A percentile compares a stretch with the other conserved stretches of the same genome.
phyloP scores from a whole-genome alignment of 2,888 invertebrate genomes.

The Matsumyia berberina region DNA sequence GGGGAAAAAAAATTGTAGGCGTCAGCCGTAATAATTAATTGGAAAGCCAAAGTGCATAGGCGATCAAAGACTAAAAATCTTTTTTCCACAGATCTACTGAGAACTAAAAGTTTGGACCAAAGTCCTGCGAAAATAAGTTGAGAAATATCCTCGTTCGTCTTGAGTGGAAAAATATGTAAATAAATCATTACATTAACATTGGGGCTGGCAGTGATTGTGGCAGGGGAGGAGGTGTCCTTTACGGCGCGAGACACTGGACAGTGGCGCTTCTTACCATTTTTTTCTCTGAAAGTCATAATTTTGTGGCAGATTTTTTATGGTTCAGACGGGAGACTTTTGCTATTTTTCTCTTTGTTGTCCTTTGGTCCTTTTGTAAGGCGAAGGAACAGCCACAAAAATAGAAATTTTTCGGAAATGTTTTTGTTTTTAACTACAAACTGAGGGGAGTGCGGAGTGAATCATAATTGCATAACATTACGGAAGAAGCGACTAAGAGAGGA shows the following conservation, averaged over 20 bases:
- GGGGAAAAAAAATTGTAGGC: slow-evolving; percentile 33
- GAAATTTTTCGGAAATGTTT: slow-evolving; percentile 45
- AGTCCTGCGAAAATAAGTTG: slow-evolving; percentile 12
- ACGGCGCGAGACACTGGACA: slow-evolving; percentile 68
- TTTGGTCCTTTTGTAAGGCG: slow-evolving; percentile 19
- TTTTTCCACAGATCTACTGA: background rate
- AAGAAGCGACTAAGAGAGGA: slow-evolving; percentile 25
- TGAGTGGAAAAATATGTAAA: slow-evolving; percentile 77
- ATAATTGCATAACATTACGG: slow-evolving; percentile 75
- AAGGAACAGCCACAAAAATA: slow-evolving; percentile 36
- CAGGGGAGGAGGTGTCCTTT: slow-evolving; percentile 55
- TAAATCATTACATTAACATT: slow-evolving; percentile 77
- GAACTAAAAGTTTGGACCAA: slow-evolving; percentile 36
- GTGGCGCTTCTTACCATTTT: slow-evolving; percentile 58
- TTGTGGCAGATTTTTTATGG: slow-evolving; percentile 77
- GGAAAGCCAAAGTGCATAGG: slow-evolving; percentile 66
- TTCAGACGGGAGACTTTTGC: slow-evolving; percentile 63
- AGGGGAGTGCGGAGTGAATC: slow-evolving; percentile 25
- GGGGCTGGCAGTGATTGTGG: slow-evolving; percentile 8
- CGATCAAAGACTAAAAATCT: slow-evolving; percentile 54
- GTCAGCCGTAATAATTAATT: slow-evolving; percentile 69
- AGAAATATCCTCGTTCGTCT: slow-evolving; percentile 57
- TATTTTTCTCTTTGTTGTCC: slow-evolving; percentile 40
- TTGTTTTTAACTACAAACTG: slow-evolving; percentile 39
- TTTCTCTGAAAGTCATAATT: slow-evolving; percentile 74